Conservation (phyloP, 2,888 invertebrate genomes). For the Apotomis turbidana region DNA sequence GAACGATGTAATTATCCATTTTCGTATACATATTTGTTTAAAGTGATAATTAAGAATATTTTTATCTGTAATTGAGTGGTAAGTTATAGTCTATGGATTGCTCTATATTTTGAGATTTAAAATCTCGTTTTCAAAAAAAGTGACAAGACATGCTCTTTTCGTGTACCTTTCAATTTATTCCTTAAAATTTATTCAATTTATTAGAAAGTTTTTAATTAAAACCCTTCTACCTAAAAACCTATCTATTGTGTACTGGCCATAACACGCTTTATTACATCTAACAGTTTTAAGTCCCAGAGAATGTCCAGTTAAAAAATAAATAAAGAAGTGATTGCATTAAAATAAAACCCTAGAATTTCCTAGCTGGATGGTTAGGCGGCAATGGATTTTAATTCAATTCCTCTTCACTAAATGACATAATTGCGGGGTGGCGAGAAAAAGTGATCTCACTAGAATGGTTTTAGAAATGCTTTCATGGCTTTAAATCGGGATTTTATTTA, state of each 20-base stretch:
- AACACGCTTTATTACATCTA: slow-evolving; percentile 38
- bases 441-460: not conserved
- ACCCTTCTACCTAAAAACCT: too few relatives aligned
- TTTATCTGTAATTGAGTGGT: too few relatives aligned
- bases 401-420: slow-evolving; percentile 36
- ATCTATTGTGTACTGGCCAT: not conserved
- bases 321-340: slow-evolving; percentile 38
- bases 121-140: too few relatives aligned
- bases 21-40: too few relatives aligned
- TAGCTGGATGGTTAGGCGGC: slow-evolving; percentile 29
- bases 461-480: slow-evolving; percentile 5
- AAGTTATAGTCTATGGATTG: too few relatives aligned
- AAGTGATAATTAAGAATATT: too few relatives aligned
- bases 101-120: too few relatives aligned
- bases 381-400: slow-evolving; percentile 35
- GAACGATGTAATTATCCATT: too few relatives aligned
- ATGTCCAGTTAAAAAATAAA: slow-evolving; percentile 39
- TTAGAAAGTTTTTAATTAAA: too few relatives aligned
- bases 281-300: slow-evolving; percentile 45
- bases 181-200: too few relatives aligned
- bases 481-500: slow-evolving; percentile 21
- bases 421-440: slow-evolving; percentile 23
- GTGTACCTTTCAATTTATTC: too few relatives aligned
- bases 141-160: too few relatives aligned
- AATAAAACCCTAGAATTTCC: slow-evolving; percentile 26